phyloP scores from a whole-genome alignment of 2,113 vertebrate genomes.

The Calyptommatus sinebrachiatus region DNA sequence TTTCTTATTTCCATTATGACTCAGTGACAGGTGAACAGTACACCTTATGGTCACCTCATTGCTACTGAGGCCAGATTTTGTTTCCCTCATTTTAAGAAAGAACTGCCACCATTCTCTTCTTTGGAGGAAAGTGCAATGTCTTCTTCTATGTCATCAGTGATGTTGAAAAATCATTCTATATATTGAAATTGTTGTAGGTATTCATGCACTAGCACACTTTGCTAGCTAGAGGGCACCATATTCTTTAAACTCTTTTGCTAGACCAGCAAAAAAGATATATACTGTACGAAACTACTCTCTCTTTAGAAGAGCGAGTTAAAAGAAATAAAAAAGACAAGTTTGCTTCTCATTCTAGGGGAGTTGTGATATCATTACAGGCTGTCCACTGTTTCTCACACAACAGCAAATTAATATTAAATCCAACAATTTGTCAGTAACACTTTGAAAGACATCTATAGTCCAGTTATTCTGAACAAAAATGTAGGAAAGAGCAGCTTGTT shows the following conservation, averaged over 20 bases:
- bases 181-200: neutral
- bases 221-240: conserved; percentile 51
- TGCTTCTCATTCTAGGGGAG: neutral
- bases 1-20: no score
- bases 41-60: no score
- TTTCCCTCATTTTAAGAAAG: no score
- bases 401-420: neutral
- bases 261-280: neutral
- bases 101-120: no score
- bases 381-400: conserved; percentile 1
- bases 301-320: neutral
- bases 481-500: neutral
- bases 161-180: neutral
- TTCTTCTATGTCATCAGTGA: neutral
- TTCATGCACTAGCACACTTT: neutral
- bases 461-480: neutral
- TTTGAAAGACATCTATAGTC: neutral
- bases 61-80: no score
- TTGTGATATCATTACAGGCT: neutral
- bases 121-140: no score
- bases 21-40: no score
- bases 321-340: neutral
- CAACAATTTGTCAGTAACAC: neutral
- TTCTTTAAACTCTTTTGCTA: conserved; percentile 24
- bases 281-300: neutral